Evolutionary conservation across 2,888 invertebrate species (phyloP).

Genomic region (Eupithecia centaureata): DNA sequence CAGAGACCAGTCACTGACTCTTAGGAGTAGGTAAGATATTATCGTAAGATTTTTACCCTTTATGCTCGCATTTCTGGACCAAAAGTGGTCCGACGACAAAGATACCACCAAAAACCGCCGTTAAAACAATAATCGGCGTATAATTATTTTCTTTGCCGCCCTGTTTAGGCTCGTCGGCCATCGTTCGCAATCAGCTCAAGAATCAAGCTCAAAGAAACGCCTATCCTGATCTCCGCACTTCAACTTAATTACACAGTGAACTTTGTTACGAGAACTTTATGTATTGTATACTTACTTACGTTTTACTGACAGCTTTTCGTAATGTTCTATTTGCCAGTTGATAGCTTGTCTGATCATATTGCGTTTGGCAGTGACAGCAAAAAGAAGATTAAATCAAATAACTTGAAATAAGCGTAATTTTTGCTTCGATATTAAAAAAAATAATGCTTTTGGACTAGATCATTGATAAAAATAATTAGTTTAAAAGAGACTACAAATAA

Average conservation of each 20-base stretch:
- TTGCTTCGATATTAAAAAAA: too few species aligned
- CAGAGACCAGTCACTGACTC: background rate
- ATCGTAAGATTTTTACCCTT: slow-evolving; percentile 23
- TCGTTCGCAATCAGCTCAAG: background rate
- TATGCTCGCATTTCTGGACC: slow-evolving; percentile 13
- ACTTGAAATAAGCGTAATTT: too few species aligned
- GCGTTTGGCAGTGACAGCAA: background rate
- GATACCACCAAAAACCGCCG: slow-evolving; percentile 25
- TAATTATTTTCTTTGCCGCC: slow-evolving; percentile 10
- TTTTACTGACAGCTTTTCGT: slow-evolving; percentile 20
- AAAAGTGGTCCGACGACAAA: slow-evolving; percentile 20
- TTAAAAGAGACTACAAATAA: background rate
- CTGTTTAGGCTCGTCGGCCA: background rate
- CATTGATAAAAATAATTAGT: background rate
- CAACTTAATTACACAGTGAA: background rate
- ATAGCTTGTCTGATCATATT: background rate
- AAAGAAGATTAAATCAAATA: too few species aligned
- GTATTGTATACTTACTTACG: slow-evolving; percentile 18
- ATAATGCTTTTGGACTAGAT: background rate
- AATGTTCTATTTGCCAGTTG: slow-evolving; percentile 10
- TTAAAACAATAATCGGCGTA: slow-evolving; percentile 17
- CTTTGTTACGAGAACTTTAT: background rate
- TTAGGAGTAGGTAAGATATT: background rate
- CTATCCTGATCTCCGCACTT: background rate
- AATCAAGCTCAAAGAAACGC: background rate